Evolutionary conservation across 2,113 vertebrate genomes (phyloP), one percentile per base, ranked within the genome.

Genomic region (Oryzias curvinotus): DNA sequence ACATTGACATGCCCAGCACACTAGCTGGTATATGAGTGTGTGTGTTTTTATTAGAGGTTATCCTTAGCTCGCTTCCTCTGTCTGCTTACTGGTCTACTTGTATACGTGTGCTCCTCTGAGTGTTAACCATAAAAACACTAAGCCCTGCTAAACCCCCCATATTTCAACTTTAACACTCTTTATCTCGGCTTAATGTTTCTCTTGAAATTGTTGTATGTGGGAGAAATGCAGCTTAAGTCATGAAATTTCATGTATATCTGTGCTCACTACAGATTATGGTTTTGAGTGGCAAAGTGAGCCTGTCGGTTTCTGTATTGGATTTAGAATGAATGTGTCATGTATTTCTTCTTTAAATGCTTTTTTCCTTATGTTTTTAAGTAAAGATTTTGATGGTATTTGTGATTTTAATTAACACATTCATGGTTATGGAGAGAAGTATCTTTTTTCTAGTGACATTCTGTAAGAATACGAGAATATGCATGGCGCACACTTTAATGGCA

Each of bases 51-150:
- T 48, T 50, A 43, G 36, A 46, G 46, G 36, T 77, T 69, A 80
- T 77, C 67, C 64, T 36, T 25, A 61, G 63, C 43, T 77, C 68
- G 65, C 68, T 73, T 68, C 53, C 63, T 63, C 56, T 36, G 36
- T 57, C 64, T 59, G 56, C 83, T 62, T 61, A 62, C 78, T 57
- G 77, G 71, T 73, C 45, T 78, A 30, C 63, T 44, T 64, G 26
- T 52, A 55, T 55, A 26, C 75, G 52, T 59, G 53, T 71, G 68
- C 57, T 60, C 59, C 68, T 74, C 50, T 69, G 73, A 76, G 78
- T 59, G 71, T 84, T 75, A 73, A 62, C 83, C 75, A 80, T 83
- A 81, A 88, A 82, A 86, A 77, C 76, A 73, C 67, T 78, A 79
- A 88, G 81, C 73, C 72, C 72, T 5, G 42, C 68, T 77, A 84